Evolutionary conservation across 2,797 vertebrate genomes (phyloP).

Genomic region (Sarcoramphus papa): DNA sequence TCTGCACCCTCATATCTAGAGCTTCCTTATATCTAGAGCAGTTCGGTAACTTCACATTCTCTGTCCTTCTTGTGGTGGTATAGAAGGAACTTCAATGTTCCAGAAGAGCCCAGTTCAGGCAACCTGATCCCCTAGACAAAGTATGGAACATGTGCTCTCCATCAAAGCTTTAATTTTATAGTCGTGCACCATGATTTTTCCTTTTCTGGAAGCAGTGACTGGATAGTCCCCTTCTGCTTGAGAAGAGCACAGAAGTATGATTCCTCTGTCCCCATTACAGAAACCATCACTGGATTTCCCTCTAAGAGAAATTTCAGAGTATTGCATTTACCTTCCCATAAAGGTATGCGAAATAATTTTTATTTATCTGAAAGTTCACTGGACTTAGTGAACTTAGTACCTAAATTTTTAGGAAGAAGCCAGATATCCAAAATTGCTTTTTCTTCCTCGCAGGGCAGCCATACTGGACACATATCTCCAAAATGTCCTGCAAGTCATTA

Average conservation of each 20-base stretch:
- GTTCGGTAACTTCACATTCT: neutral
- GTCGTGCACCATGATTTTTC: neutral
- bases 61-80: neutral
- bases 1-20: neutral
- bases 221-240: neutral
- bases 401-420: neutral
- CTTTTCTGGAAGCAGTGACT: neutral
- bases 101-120: neutral
- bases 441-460: neutral
- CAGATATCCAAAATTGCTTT: neutral
- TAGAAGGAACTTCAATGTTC: neutral
- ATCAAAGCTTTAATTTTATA: neutral
- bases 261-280: neutral
- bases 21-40: neutral
- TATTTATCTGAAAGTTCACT: neutral
- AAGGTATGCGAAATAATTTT: neutral
- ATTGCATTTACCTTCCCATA: neutral
- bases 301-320: neutral
- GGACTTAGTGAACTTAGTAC: neutral
- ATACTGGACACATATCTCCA: neutral
- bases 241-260: neutral
- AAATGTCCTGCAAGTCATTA: neutral
- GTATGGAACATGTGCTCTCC: fast-evolving
- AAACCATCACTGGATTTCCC: neutral
- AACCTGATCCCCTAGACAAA: neutral